Percentiles rank a stretch among this genome's conserved stretches.
Conservation (phyloP, 2,888 invertebrate genomes). For the Drosophila limbata region DNA sequence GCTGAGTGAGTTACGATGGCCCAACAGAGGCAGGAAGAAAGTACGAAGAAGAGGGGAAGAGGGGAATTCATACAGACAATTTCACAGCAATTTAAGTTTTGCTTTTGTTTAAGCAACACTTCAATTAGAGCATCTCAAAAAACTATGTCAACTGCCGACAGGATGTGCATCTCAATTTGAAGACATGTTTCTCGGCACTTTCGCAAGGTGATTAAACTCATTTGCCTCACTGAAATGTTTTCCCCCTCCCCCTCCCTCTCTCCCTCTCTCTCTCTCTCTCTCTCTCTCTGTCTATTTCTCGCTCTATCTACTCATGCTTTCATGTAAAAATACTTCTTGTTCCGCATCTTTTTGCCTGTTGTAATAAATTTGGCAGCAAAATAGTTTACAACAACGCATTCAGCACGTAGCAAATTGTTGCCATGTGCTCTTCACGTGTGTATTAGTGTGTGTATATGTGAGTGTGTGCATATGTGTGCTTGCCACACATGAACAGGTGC, state of each 20-base stretch:
- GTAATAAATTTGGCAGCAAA: slow-evolving; percentile 64
- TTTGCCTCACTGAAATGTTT: slow-evolving; percentile 47
- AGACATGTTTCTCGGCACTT: slow-evolving; percentile 53
- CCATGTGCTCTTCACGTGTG: slow-evolving; percentile 40
- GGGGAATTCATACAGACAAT: slow-evolving; percentile 57
- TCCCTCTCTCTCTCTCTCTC: background rate
- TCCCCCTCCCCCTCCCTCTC: background rate
- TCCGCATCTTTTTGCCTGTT: slow-evolving; percentile 38
- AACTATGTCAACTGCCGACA: slow-evolving; percentile 72
- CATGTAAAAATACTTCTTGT: slow-evolving; percentile 31
- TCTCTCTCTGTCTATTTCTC: background rate
- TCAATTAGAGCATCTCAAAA: slow-evolving; percentile 74
- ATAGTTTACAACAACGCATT: slow-evolving; percentile 71
- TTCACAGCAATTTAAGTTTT: slow-evolving; percentile 78
- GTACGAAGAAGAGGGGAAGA: background rate
- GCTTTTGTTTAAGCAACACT: slow-evolving; percentile 82
- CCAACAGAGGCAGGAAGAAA: background rate
- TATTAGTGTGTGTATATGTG: slow-evolving; percentile 16
- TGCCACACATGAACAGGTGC: slow-evolving; percentile 67
- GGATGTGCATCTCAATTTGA: slow-evolving; percentile 59
- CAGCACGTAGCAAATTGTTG: slow-evolving; percentile 75
- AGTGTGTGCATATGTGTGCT: slow-evolving; percentile 14
- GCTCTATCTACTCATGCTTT: slow-evolving; percentile 5
- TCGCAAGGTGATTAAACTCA: slow-evolving; percentile 79
- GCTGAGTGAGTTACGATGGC: slow-evolving; percentile 16